phyloP scores from a whole-genome alignment of 2,113 vertebrate genomes.

The Chionomys nivalis region DNA sequence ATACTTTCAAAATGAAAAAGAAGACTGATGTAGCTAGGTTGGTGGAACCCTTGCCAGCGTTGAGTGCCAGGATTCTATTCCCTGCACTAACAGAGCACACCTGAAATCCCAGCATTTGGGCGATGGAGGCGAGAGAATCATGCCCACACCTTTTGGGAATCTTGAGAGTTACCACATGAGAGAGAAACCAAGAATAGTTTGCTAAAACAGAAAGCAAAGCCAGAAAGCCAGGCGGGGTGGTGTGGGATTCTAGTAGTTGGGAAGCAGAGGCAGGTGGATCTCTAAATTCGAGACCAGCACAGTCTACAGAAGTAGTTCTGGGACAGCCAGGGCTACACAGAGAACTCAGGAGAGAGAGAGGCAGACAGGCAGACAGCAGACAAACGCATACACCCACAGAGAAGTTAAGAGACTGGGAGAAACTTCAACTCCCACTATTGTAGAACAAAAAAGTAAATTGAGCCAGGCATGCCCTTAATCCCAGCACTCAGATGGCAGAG shows the following conservation, averaged over 20 bases:
- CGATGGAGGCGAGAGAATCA: neutral
- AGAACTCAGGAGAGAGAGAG: no score
- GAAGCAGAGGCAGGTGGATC: neutral
- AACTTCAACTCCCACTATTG: no score
- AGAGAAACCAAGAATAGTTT: neutral
- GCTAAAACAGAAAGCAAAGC: neutral
- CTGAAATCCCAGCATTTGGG: neutral
- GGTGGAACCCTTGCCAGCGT: fast-evolving
- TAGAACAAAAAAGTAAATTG: no score
- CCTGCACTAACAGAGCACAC: neutral
- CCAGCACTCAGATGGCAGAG: no score
- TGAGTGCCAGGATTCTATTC: neutral
- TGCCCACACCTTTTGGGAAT: neutral
- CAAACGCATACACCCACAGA: neutral
- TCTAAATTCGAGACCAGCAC: neutral
- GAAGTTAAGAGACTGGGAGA: no score
- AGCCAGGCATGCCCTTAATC: no score
- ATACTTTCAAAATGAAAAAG: neutral
- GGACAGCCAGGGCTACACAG: neutral
- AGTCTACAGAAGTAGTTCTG: neutral
- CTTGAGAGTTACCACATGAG: neutral
- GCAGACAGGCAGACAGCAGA: neutral
- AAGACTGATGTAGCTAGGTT: no score
- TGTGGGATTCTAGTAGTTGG: neutral
- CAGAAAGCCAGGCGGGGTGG: neutral